Evolutionary conservation across 2,797 vertebrate species (phyloP).

Genomic region (Hyperoplus lanceolatus): DNA sequence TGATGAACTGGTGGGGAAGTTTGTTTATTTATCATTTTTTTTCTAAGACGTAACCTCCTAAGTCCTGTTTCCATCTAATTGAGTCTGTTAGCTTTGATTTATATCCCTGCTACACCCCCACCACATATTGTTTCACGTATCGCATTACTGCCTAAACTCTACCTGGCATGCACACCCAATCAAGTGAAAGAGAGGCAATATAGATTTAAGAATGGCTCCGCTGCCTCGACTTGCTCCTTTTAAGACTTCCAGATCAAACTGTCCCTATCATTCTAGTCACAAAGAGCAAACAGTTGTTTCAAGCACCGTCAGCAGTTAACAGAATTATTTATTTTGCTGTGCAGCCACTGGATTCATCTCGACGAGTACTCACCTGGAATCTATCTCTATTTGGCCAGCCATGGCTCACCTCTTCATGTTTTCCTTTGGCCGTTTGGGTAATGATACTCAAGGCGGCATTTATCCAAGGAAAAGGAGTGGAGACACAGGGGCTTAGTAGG

Average conservation of each 20-base stretch:
- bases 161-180: conserved; percentile 35
- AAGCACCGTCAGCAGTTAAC: conserved; percentile 75
- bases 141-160: conserved; percentile 52
- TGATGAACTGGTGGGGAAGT: conserved; percentile 76
- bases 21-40: conserved; percentile 62
- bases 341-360: conserved; percentile 58
- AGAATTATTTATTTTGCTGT: conserved; percentile 72
- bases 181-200: conserved; percentile 40
- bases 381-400: conserved; percentile 71
- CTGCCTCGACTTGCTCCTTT: conserved; percentile 48
- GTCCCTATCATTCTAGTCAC: conserved; percentile 69
- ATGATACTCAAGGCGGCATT: conserved; percentile 57
- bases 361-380: conserved; percentile 69
- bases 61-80: conserved; percentile 57
- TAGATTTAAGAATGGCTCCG: conserved; percentile 43
- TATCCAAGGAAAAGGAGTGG: conserved; percentile 52
- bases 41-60: conserved; percentile 47
- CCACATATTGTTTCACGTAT: conserved; percentile 48
- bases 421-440: conserved; percentile 46
- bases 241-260: conserved; percentile 63
- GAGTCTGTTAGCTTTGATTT: conserved; percentile 70
- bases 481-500: conserved; percentile 51
- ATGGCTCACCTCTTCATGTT: conserved; percentile 46
- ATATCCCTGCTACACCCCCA: conserved; percentile 39
- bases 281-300: conserved; percentile 77